Evolutionary conservation across 2,113 vertebrate species (phyloP).

Genomic region (Larimichthys polyactis): DNA sequence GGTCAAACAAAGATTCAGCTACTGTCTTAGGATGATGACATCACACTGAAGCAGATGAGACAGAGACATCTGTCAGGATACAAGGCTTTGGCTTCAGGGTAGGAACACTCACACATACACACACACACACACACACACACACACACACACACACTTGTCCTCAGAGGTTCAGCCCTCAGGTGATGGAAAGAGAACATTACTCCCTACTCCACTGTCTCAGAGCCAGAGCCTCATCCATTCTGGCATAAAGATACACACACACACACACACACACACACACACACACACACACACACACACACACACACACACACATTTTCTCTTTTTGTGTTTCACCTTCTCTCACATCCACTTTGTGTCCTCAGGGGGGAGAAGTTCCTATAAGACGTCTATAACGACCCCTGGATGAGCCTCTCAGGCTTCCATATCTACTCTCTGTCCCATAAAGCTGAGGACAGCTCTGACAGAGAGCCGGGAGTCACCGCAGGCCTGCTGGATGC

Average conservation of each 20-base stretch:
- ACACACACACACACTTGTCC: constrained; percentile 16
- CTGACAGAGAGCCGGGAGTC: constrained; percentile 29
- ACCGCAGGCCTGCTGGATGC: constrained; percentile 35
- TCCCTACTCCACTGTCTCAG: constrained; percentile 37
- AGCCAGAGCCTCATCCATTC: constrained; percentile 38
- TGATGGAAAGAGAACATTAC: constrained; percentile 54
- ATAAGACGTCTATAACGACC: constrained; percentile 45
- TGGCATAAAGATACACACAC: neutral
- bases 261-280: constrained; percentile 22
- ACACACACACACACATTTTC: constrained; percentile 1
- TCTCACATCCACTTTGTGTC: constrained; percentile 21
- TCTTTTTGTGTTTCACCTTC: constrained; percentile 25
- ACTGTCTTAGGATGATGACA: constrained; percentile 39
- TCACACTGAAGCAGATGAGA: constrained; percentile 52
- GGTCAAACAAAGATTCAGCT: constrained; percentile 37
- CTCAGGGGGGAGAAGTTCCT: constrained; percentile 11
- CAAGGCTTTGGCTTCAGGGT: constrained; percentile 48
- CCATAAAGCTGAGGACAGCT: constrained; percentile 49
- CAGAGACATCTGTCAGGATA: constrained; percentile 65
- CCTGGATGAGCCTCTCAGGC: constrained; percentile 48
- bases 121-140: constrained; percentile 8
- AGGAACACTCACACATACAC: constrained; percentile 22
- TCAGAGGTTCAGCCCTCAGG: constrained; percentile 54
- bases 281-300: neutral
- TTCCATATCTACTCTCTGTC: constrained; percentile 47